Evolutionary conservation across 2,888 invertebrate genomes (phyloP), one percentile per base, ranked within the genome.

Genomic region (Campoletis raptor): DNA sequence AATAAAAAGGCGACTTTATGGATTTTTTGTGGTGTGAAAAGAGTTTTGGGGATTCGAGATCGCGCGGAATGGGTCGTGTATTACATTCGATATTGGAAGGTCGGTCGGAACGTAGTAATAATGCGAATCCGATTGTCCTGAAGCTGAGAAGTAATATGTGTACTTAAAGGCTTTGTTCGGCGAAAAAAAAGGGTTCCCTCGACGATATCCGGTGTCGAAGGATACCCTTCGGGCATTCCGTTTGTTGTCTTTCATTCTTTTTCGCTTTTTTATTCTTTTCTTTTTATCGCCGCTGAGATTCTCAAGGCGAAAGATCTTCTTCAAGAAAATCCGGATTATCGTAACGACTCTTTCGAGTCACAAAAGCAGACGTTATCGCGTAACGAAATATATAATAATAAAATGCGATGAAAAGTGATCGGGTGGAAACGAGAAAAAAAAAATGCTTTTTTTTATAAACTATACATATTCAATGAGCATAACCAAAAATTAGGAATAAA

Each of bases 81-180:
- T 24, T 24, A 72, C 48, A 52, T 72, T 72, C 36, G 48, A 57
- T 74, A 40, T 52, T 21, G 66, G 30, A 78, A 54, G 66, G 64
- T 15, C 18, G 45, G 15, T 66, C 48, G 48, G 21, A 30, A 66
- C 54, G n/a, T 73, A 52, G 73, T 54, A 73, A 83, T 79, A 83
- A 79, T 79, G 66, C 67, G 67, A 84, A 84, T 84, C 73, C 80
- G 80, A 84, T 84, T 84, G 84, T 84, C 84, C 72, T 74, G 61
- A 61, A 80, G 74, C 74, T 64, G 61, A 80, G 69, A 48, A 69
- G 48, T 76, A 74, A 74, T 74, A 42, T 52, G 52, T 83, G 79
- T 79, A 73, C 72, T 79, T 67, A 79, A 83, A 79, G 69, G 69
- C 72, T 77, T 64, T 73, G 64, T 66, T 48, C 24, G 37, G 54